Base-by-base conservation (phyloP, 2,113 vertebrate species). In the Carassius auratus region DNA sequence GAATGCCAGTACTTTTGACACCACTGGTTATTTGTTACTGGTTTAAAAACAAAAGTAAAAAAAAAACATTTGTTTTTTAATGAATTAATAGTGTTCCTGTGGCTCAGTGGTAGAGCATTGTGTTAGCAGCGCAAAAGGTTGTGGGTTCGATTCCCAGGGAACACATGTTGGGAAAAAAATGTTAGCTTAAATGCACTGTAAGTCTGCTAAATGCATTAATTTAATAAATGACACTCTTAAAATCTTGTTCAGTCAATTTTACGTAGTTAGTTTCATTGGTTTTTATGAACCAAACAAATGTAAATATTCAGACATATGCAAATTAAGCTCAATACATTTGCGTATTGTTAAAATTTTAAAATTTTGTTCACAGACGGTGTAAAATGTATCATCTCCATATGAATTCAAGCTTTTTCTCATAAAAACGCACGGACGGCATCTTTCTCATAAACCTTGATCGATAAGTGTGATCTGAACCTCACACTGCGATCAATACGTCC, bases 401-500 rank as follows among this genome's bases (percentile, higher is more conserved):
- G 8, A n/a, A 23, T 73, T 1, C 4, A 5, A n/a, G 8, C 9
- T 50, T 38, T 75, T 75, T 76, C 3, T 50, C 42, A 10, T 75
- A 23, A 52, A 62, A 78, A 23, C 13, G 21, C 45, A 78, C 45
- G 0, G 21, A 50, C 8, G 23, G 42, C 79, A 74, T 73, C 30
- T 59, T 80, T 71, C 33, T 84, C 84, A 62, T 45, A 45, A 45
- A 13, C 33, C 2, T 8, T 0, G 48, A 81, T 88, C 59, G 13
- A 81, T 84, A 68, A 50, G 61, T 62, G 82, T 30, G 61, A 81
- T 68, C 42, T 33, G 81, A 80, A 76, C 74, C 84, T 0, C 19
- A n/a, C 76, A 42, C 30, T 62, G 15, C 10, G 50, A 88, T 86
- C 87, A 26, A 86, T 88, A 64, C 3, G 26, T 52, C 71, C 68